Base-by-base conservation (phyloP, 2,888 invertebrate genomes). In the Physocephala rufipes region DNA sequence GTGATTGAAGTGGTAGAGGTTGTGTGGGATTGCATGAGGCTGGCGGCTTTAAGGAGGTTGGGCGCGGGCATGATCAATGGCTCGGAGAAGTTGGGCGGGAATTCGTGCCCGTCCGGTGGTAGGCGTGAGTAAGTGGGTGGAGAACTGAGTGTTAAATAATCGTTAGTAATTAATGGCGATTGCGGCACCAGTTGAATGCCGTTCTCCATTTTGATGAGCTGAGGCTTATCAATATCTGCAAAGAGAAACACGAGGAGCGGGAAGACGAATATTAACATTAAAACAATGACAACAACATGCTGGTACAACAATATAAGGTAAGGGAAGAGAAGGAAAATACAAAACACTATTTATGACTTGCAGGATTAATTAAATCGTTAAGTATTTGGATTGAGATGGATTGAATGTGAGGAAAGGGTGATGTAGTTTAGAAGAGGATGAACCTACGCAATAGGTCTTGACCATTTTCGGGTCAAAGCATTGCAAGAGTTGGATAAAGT, bases 81-180 rank as follows among this genome's bases (percentile, higher is more conserved):
- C 78, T 86, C 86, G 43, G 84, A 84, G 74, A 86, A 86, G 73
- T 86, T 86, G 64, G 85, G 86, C 19, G 86, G 86, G 78, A 86
- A 86, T 77, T 86, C 86, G 79, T 86, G 86, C 69, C 86, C 86
- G 80, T 86, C 86, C 73, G 86, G 86, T 67, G 86, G 86, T 72
- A 86, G 78, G 74, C 86, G 86, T 70, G 86, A 86, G 76, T 85
- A 86, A 66, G 86, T 85, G 67, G 68, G 68, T 62, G 86, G 86
- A 71, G 82, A 80, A 72, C 79, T 79, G n/a, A 84, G 78, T 77
- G 83, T 76, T 71, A 85, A 78, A 71, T 86, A 86, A 74, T 86
- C 86, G 79, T 83, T 85, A 74, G 83, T 82, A 76, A 85, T 80
- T 78, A 85, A 75, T 74, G 85, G 83, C 62, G 78, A 77, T 72